phyloP scores from a whole-genome alignment of 2,113 vertebrate species.

The Passer montanus region DNA sequence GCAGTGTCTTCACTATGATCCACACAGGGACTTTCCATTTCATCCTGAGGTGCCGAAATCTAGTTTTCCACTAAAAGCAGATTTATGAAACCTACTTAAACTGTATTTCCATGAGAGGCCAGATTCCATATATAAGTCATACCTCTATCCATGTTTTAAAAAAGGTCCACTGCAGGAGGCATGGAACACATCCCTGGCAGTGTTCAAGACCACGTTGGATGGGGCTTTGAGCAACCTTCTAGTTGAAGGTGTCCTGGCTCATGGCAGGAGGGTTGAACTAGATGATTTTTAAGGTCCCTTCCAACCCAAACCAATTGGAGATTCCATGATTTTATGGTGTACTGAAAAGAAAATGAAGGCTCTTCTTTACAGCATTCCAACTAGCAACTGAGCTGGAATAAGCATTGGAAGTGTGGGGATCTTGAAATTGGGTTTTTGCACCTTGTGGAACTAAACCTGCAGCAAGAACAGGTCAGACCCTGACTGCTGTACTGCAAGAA shows the following conservation, averaged over 20 bases:
- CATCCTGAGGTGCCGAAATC: background rate
- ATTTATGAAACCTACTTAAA: background rate
- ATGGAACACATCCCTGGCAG: background rate
- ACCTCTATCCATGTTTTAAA: background rate
- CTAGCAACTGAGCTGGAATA: background rate
- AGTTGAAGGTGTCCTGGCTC: no score
- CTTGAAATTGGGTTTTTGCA: background rate
- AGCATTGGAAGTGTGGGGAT: background rate
- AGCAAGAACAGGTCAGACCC: background rate
- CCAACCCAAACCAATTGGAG: rapidly evolving
- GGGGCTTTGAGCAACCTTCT: no score
- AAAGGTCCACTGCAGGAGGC: background rate
- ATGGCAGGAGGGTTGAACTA: background rate
- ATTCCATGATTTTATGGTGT: background rate
- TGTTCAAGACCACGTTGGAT: background rate
- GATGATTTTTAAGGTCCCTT: background rate
- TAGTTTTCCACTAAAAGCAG: background rate
- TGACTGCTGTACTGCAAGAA: background rate
- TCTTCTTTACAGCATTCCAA: background rate
- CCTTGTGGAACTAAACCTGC: background rate
- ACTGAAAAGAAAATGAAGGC: background rate
- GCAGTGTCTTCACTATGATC: background rate
- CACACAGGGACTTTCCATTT: background rate
- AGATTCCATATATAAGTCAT: background rate
- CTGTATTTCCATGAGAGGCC: background rate